Evolutionary conservation across 2,797 vertebrate species (phyloP).

Genomic region (Synanceia verrucosa): DNA sequence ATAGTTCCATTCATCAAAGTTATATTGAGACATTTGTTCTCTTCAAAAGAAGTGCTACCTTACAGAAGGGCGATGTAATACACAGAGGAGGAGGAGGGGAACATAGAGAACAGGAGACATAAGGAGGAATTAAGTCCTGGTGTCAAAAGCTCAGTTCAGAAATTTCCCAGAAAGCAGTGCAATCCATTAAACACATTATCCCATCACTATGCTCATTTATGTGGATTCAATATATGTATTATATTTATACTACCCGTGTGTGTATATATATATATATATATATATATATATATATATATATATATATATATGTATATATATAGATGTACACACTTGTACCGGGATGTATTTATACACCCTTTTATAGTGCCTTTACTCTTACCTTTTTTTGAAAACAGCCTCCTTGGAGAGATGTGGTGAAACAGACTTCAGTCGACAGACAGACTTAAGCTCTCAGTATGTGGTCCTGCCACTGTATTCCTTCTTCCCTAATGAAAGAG

Average conservation of each 20-base stretch:
- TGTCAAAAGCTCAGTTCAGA: not conserved
- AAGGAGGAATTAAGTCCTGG: not conserved
- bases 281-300: not conserved
- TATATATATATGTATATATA: not conserved
- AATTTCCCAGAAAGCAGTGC: not conserved
- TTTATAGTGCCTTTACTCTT: not conserved
- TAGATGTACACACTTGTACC: not conserved
- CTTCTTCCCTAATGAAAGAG: conserved; percentile 43
- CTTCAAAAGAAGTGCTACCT: not conserved
- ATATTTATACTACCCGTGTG: not conserved
- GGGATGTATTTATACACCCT: not conserved
- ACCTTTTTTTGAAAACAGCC: conserved; percentile 9
- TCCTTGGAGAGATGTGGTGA: conserved; percentile 38
- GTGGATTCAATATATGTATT: not conserved
- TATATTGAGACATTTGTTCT: not conserved
- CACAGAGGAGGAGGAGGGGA: not conserved
- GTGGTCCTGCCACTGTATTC: conserved; percentile 49
- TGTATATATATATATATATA: not conserved
- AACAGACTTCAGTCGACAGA: conserved; percentile 42
- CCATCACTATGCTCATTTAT: not conserved
- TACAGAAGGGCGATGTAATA: not conserved
- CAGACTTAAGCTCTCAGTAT: conserved; percentile 55
- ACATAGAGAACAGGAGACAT: not conserved
- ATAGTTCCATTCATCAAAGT: not conserved
- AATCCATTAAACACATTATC: no score